Evolutionary conservation across 2,113 vertebrate genomes (phyloP).

Genomic region (Micronycteris hirsuta): DNA sequence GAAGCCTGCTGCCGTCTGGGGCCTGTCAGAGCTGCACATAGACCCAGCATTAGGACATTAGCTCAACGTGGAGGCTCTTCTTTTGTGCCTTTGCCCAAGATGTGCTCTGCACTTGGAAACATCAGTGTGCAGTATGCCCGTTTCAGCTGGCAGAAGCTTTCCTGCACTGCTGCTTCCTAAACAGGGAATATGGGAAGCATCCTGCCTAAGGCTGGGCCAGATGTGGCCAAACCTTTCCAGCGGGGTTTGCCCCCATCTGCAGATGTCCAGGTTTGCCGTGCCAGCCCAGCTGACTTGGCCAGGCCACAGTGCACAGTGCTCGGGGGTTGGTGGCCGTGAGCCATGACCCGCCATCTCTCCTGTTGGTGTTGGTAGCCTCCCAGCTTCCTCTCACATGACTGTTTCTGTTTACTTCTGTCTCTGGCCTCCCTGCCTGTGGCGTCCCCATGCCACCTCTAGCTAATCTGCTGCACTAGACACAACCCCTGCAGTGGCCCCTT

Average conservation of each 20-base stretch:
- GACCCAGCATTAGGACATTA: neutral
- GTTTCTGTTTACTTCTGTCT: slow-evolving; percentile 22
- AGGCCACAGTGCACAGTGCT: neutral
- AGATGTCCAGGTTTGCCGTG: neutral
- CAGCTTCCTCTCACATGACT: neutral
- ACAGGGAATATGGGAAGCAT: neutral
- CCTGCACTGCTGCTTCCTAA: neutral
- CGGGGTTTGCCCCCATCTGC: neutral
- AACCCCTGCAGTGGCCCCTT: neutral
- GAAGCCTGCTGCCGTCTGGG: neutral
- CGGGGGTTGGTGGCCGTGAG: neutral
- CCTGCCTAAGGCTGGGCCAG: neutral
- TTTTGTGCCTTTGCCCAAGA: accelerated
- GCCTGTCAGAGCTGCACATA: neutral
- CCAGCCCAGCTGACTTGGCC: neutral
- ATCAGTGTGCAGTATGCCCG: neutral
- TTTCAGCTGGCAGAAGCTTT: neutral
- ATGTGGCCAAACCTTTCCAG: neutral
- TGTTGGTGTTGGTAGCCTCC: neutral
- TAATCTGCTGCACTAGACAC: neutral
- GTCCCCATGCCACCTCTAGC: neutral
- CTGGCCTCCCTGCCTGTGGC: neutral
- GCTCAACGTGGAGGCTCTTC: neutral
- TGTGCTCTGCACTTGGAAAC: accelerated
- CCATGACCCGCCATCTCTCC: neutral